Evolutionary conservation across 2,113 vertebrate genomes (phyloP).

Genomic region (Crotalus helleri): DNA sequence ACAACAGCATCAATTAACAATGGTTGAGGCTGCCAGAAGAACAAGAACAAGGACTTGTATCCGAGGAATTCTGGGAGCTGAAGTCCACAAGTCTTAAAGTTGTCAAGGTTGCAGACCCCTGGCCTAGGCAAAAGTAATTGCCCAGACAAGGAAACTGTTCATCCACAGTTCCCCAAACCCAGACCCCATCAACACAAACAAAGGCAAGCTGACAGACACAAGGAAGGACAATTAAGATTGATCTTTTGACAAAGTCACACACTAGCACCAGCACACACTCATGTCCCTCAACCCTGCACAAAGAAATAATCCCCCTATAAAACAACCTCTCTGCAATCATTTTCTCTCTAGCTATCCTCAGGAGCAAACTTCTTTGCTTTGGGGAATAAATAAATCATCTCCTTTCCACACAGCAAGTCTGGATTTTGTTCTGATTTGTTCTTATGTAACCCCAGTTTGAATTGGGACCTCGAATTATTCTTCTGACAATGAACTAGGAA

Average conservation of each 20-base stretch:
- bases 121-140: background rate
- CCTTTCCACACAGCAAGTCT: background rate
- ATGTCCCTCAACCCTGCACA: background rate
- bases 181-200: background rate
- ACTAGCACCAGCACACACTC: background rate
- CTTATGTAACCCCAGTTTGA: background rate
- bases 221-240: background rate
- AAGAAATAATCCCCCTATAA: background rate
- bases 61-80: background rate
- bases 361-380: background rate
- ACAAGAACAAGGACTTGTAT: background rate
- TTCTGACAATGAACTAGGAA: background rate
- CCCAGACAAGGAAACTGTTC: background rate
- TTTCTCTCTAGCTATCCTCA: background rate
- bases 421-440: background rate
- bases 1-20: background rate
- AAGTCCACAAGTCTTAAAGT: too few species aligned
- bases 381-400: background rate
- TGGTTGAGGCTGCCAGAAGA: background rate
- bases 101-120: too few species aligned
- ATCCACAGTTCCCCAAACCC: background rate
- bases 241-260: background rate
- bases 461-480: background rate
- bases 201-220: background rate
- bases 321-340: background rate